phyloP scores from a whole-genome alignment of 2,113 vertebrate species.

The Lepus americanus region DNA sequence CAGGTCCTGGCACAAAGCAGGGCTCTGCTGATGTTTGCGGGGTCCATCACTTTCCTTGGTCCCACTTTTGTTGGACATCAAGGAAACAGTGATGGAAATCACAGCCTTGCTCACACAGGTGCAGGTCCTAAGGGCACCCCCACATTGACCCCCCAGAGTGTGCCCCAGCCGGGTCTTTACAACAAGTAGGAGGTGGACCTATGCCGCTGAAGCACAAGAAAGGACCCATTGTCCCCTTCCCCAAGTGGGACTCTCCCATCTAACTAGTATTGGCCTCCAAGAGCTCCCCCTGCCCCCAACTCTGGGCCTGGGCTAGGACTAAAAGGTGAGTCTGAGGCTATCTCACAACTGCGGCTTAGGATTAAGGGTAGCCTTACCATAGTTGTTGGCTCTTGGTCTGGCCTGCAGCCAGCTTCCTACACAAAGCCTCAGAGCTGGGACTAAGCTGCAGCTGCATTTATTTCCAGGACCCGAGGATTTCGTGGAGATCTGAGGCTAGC shows the following conservation, averaged over 20 bases:
- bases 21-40: constrained; percentile 4
- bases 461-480: background rate
- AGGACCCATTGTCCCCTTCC: too few relatives aligned
- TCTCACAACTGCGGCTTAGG: background rate
- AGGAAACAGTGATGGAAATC: background rate
- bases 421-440: background rate
- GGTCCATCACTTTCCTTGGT: background rate
- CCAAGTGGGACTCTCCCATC: background rate
- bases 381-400: background rate
- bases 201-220: background rate
- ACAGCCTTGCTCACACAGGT: background rate
- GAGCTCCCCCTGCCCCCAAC: background rate
- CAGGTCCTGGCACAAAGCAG: background rate
- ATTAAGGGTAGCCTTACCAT: background rate
- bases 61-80: background rate
- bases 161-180: background rate
- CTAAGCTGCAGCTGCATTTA: background rate
- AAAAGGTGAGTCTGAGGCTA: background rate
- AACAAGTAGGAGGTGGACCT: background rate
- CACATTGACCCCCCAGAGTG: background rate
- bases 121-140: background rate
- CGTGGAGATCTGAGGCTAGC: background rate
- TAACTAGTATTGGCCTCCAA: background rate
- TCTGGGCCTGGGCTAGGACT: background rate
- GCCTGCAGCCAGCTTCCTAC: background rate